These are phyloP conservation scores for Dipus sagitta DNA, from an alignment of 2,797 vertebrate species.

Conservation along the genomic window DNA sequence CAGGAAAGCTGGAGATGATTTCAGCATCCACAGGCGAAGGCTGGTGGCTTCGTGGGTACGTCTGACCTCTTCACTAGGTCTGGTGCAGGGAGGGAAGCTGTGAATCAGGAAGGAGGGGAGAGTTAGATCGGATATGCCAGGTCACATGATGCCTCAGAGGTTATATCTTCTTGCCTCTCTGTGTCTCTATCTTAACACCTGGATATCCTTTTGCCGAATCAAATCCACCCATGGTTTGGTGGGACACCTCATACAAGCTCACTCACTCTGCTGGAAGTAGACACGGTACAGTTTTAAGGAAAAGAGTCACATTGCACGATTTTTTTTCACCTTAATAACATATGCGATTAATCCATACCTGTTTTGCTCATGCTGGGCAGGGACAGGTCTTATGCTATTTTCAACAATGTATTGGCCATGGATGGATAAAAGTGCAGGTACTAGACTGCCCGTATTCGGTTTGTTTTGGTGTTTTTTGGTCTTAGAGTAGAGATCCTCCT, in stretches of 20 bases:
- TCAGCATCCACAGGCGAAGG: not conserved
- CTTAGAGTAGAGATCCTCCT: not conserved
- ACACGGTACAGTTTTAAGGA: not conserved
- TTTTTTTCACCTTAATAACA: not conserved
- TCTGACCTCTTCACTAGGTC: not conserved
- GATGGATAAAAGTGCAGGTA: not conserved
- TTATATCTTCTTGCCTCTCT: not conserved
- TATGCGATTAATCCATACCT: not conserved
- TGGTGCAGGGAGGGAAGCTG: not conserved
- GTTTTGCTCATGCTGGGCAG: not conserved
- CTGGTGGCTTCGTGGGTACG: rapidly evolving
- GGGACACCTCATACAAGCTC: not conserved
- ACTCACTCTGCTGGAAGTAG: not conserved
- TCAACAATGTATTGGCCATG: not conserved
- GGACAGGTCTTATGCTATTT: not conserved
- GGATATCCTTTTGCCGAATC: not conserved
- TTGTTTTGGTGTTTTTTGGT: not conserved
- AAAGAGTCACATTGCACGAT: not conserved
- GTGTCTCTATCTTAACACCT: not conserved
- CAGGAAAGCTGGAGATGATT: not conserved
- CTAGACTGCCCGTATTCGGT: not conserved
- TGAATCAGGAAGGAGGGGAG: not conserved
- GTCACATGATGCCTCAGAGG: not conserved
- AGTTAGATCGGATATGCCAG: not conserved
- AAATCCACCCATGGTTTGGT: not conserved